Percentiles rank a stretch among this genome's conserved stretches.
Evolutionary conservation across 2,113 vertebrate species (phyloP).

Genomic region (Poeciliopsis retropinna): DNA sequence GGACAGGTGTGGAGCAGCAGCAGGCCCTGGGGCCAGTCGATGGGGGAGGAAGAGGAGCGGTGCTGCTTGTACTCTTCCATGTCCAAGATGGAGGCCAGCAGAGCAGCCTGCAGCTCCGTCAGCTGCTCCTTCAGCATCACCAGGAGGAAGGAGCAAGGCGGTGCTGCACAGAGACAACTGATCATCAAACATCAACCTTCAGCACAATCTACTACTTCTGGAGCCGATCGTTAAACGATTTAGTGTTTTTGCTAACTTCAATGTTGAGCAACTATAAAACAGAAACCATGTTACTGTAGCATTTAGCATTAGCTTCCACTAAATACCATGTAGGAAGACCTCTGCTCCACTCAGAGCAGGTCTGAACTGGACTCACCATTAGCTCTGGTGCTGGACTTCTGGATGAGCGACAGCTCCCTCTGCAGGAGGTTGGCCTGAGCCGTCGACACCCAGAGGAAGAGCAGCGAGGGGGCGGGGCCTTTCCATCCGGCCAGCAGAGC

Average conservation of each 20-base stretch:
- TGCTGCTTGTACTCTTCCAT: constrained; percentile 58
- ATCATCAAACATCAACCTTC: no score
- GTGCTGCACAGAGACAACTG: constrained; percentile 41
- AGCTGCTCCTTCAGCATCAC: constrained; percentile 72
- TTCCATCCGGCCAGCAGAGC: constrained; percentile 34
- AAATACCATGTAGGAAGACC: no score
- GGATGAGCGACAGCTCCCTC: constrained; percentile 62
- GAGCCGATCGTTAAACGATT: no score
- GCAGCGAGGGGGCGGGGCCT: constrained; percentile 70
- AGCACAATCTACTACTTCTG: no score
- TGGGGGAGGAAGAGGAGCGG: constrained; percentile 38
- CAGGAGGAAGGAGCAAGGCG: constrained; percentile 62
- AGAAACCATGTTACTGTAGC: no score
- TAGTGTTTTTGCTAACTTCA: no score
- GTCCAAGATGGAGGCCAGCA: constrained; percentile 74
- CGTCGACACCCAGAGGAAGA: constrained; percentile 76
- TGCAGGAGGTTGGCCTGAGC: constrained; percentile 74
- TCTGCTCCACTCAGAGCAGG: no score
- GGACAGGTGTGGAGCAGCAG: constrained; percentile 60
- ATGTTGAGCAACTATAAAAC: no score
- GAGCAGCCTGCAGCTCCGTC: constrained; percentile 56
- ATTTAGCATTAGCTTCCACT: no score
- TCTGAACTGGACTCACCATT: no score
- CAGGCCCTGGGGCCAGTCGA: constrained; percentile 70
- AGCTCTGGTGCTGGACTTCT: not conserved